Evolutionary conservation across 64 coral and sea anemone species (phyloP), one percentile per base, ranked within the genome.

Genomic region (Montipora foliosa): DNA sequence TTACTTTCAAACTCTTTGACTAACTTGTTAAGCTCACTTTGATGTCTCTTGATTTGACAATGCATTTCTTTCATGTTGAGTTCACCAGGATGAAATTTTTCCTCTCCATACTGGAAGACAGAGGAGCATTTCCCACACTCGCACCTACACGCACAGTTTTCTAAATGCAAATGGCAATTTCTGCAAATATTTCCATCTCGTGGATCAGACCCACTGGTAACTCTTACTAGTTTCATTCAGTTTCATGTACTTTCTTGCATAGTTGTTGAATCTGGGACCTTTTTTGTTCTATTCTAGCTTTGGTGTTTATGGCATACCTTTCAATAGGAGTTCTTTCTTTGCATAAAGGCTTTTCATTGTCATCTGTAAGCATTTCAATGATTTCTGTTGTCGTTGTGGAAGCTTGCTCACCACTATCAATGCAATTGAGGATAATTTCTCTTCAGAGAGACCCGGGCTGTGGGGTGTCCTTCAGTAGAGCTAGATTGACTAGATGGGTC

Each of bases 261-360:
- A 91, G 89, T 72, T 81, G 49, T 22, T 78, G 45, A 78, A 91
- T 67, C 49, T 68, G 25, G 46, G 24, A 25, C 24, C 29, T 3
- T 50, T 81, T 91, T 71, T 79, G 14, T 81, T 91, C 20, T 81
- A 81, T 78, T 90, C 79, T 90, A n/a, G 67, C 76, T 62, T 90
- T 55, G 16, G 53, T 90, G 46, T 79, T 90, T 22, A 90, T 46
- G 46, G 79, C 45, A 62, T 90, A 90, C 62, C 77, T 70, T 81
- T 81, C 75, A 49, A 91, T 47, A 22, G 79, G 78, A 48, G 78
- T 79, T 53, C 83, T 91, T 67, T 25, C 89, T 82, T 55, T 67
- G 20, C 69, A 73, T 73, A 69, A 69, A 14, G 69, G 17, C 64
- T 44, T 73, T 73, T 73, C 20, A 24, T 2, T 73, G 4, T 20